Evolutionary conservation across 2,888 invertebrate species (phyloP), one percentile per base, ranked within the genome.

Genomic region (Boloria selene): DNA sequence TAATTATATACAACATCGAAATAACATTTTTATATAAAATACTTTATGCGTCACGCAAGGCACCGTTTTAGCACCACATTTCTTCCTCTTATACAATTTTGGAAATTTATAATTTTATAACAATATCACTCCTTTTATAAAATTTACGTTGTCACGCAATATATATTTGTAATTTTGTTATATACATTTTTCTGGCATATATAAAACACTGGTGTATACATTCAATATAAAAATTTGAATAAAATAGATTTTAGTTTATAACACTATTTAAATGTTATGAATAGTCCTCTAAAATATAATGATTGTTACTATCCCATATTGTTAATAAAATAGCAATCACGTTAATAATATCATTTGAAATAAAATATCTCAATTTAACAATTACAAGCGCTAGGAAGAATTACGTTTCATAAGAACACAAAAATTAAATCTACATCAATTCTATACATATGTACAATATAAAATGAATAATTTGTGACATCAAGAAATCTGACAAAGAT

Each of bases 11-110:
- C 68, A 65, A 62, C 47, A 44, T 68, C 17, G 17, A 67, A 67
- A 67, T 50, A 59, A 49, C 59, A 64, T 56, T 62, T 56, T 64
- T 45, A 53, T 42, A 67, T 65, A 62, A 49, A 50, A 61, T 47
- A 68, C 58, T 64, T 62, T 59, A 59, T 56, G 62, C 56, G 52
- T 66, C 42, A 14, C 62, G 47, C 55, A 63, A 67, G 71, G 71
- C 71, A 71, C 69, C 69, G 44, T 47, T 56, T 65, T 71, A 71
- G 71, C 71, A 71, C 71, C 71, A 67, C 44, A 52, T 54, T 61
- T 65, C 50, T 60, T 47, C 16, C 26, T 63, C 55, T 17, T 38
- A 69, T 66, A 62, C 18, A 53, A 58, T 53, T 66, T 62, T 62
- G 13, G 56, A 47, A 51, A 2, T 10, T 16, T 3, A 18, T 31